These are phyloP conservation scores for Temnothorax curvispinosus DNA, from an alignment of 1,140 invertebrate genomes.

Conservation along the genomic window DNA sequence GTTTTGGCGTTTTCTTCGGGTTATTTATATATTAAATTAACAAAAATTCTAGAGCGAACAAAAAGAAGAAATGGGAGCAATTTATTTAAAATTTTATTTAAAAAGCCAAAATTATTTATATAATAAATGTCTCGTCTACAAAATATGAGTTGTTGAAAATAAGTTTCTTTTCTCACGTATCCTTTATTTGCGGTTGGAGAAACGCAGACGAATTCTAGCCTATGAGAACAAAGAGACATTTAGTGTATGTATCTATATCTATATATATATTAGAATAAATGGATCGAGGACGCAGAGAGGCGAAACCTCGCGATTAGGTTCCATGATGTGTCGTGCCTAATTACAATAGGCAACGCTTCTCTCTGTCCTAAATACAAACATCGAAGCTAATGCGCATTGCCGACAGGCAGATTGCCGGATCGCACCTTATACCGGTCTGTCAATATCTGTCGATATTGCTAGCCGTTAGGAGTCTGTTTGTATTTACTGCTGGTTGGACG, in stretches of 20 bases:
- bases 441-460: conserved; percentile 78
- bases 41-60: not conserved
- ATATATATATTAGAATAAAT: not conserved
- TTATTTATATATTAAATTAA: not conserved
- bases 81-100: not conserved
- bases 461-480: conserved; percentile 12
- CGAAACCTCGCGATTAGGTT: conserved; percentile 60
- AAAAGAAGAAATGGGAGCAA: not conserved
- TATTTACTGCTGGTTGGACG: conserved; percentile 15
- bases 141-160: not conserved
- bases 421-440: conserved; percentile 71
- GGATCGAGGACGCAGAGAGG: conserved; percentile 46
- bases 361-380: conserved; percentile 84
- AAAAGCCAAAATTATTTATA: not conserved
- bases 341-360: conserved; percentile 84
- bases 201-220: not conserved
- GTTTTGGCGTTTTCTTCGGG: not conserved
- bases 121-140: not conserved
- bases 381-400: conserved; percentile 78
- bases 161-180: not conserved
- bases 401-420: conserved; percentile 61
- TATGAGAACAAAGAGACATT: not conserved
- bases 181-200: not conserved
- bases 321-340: conserved; percentile 84
- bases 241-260: not conserved